A percentile compares a stretch with the other conserved stretches of the same genome.
These are phyloP conservation scores for Drosophila engyochracea DNA, from an alignment of 2,888 invertebrate genomes.

Conservation along the genomic window DNA sequence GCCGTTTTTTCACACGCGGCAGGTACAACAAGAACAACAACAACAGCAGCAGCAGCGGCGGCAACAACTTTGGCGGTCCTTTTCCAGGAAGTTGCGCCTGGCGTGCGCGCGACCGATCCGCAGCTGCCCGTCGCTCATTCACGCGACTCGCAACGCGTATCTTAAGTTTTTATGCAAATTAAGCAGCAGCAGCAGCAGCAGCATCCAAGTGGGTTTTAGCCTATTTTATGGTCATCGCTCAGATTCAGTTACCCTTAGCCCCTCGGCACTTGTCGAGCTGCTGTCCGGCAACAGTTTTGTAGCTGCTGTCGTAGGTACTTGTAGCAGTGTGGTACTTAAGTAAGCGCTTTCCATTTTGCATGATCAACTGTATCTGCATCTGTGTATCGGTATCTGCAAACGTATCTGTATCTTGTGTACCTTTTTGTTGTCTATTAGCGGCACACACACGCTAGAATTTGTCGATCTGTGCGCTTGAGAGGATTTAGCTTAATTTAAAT, in stretches of 20 bases:
- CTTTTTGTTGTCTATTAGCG: conserved; percentile 78
- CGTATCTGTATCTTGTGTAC: conserved; percentile 50
- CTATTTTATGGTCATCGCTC: conserved; percentile 75
- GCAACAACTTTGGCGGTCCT: conserved; percentile 80
- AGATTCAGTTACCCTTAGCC: conserved; percentile 40
- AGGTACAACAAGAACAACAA: conserved; percentile 57
- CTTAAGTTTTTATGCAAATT: conserved; percentile 77
- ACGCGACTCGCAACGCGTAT: conserved; percentile 59
- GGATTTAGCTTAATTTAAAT: conserved; percentile 80
- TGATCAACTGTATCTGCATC: conserved; percentile 35
- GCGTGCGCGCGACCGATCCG: conserved; percentile 67
- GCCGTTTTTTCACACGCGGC: conserved; percentile 69
- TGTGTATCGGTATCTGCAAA: conserved; percentile 34
- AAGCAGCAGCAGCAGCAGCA: conserved; percentile 45
- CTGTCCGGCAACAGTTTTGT: conserved; percentile 65
- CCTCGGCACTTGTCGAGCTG: conserved; percentile 64
- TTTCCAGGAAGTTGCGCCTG: conserved; percentile 80
- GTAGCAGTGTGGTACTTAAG: conserved; percentile 61
- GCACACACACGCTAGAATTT: conserved; percentile 21
- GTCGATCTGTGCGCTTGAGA: conserved; percentile 63
- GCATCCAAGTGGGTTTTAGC: conserved; percentile 75
- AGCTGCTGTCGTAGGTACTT: conserved; percentile 67
- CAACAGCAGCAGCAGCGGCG: conserved; percentile 16
- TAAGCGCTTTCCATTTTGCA: conserved; percentile 67
- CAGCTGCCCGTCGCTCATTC: conserved; percentile 69